These are phyloP conservation scores for Subacronicta megacephala DNA, from an alignment of 2,888 invertebrate species.

Conservation along the genomic window DNA sequence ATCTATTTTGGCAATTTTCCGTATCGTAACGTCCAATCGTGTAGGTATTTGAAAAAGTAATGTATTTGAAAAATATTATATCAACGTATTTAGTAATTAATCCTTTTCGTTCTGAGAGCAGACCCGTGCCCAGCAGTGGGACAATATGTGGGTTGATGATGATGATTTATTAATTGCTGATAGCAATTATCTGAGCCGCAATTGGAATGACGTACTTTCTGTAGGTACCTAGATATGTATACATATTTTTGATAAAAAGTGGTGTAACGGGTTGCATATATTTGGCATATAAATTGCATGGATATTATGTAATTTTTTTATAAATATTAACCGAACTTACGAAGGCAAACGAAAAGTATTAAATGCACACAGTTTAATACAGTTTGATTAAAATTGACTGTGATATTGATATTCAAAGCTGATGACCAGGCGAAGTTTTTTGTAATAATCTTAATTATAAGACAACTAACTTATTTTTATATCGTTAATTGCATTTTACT, in stretches of 20 bases:
- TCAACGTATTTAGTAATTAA: constrained; percentile 37
- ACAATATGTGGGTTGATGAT: no score
- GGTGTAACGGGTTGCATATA: constrained; percentile 8
- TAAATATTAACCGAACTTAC: constrained; percentile 32
- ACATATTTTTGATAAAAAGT: constrained; percentile 12
- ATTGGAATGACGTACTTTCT: constrained; percentile 1
- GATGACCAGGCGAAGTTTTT: constrained; percentile 59
- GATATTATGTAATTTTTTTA: constrained; percentile 10
- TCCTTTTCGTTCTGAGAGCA: no score
- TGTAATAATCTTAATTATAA: constrained; percentile 49
- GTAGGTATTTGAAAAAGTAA: not conserved
- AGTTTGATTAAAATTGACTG: constrained; percentile 74
- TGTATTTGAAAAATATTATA: constrained; percentile 11
- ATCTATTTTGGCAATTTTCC: constrained; percentile 14
- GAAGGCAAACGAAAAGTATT: constrained; percentile 49
- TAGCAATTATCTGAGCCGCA: not conserved
- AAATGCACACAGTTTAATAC: constrained; percentile 57
- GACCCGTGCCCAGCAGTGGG: no score
- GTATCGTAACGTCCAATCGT: not conserved
- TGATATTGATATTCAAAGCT: constrained; percentile 80
- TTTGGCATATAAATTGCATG: constrained; percentile 9
- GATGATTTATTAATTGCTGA: constrained; percentile 18
- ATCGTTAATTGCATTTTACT: constrained; percentile 35
- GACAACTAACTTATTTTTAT: constrained; percentile 67
- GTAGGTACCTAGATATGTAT: no score